Conservation (phyloP, 2,113 vertebrate genomes). For the Corvus moneduloides region DNA sequence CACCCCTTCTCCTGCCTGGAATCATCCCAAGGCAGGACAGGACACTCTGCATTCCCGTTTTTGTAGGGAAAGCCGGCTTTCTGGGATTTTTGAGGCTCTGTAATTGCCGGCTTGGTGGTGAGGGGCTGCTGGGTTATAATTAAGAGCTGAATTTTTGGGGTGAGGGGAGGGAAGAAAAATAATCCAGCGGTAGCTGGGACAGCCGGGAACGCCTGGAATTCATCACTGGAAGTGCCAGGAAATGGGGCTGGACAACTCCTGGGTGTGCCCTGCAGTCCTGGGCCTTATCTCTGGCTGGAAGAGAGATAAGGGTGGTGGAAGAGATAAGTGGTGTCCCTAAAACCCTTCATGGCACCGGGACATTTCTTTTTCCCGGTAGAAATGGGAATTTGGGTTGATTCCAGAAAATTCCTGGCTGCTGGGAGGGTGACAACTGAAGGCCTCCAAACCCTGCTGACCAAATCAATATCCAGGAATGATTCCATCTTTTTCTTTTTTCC, state of each 20-base stretch:
- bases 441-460: background rate
- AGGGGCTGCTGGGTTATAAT: background rate
- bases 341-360: background rate
- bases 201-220: background rate
- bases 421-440: background rate
- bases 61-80: background rate
- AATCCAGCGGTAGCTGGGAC: background rate
- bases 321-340: background rate
- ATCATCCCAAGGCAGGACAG: background rate
- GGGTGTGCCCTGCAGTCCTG: background rate
- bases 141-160: background rate
- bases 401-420: background rate
- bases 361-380: fast-evolving
- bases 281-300: background rate
- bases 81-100: background rate
- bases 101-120: background rate
- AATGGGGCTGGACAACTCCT: background rate
- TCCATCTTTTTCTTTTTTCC: no score
- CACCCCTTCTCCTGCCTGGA: background rate
- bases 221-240: background rate
- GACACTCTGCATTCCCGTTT: background rate
- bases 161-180: background rate
- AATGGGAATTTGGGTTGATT: background rate
- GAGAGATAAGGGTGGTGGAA: background rate
- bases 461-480: background rate